These are phyloP conservation scores for Antigone vipio DNA, from an alignment of 2,113 vertebrate species.

Conservation along the genomic window DNA sequence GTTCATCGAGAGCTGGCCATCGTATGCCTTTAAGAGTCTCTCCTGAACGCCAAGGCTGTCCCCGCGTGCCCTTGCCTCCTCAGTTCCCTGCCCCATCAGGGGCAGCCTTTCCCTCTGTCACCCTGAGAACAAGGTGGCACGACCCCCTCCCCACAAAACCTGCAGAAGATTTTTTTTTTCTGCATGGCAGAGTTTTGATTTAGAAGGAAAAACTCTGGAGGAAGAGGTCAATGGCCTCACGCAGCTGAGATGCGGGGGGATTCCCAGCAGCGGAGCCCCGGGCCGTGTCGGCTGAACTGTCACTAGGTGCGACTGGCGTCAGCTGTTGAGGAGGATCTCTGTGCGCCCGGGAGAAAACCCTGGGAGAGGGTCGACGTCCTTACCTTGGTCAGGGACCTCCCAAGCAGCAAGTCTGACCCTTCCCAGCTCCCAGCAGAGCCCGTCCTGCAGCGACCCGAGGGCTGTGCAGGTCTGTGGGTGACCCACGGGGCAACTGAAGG, in stretches of 20 bases:
- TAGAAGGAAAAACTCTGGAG: not conserved
- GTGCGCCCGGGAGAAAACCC: not conserved
- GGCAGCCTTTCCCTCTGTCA: not conserved
- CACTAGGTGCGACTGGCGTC: not conserved
- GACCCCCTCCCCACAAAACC: not conserved
- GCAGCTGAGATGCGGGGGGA: not conserved
- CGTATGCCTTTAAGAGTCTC: not conserved
- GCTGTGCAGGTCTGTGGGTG: not conserved
- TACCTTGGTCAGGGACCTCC: not conserved
- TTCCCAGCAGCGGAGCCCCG: not conserved
- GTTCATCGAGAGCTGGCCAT: not conserved
- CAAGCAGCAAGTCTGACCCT: not conserved
- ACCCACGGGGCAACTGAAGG: not conserved
- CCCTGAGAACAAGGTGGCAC: not conserved
- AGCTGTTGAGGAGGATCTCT: not conserved
- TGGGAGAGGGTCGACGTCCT: not conserved
- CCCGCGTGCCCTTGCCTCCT: rapidly evolving
- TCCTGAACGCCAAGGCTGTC: not conserved
- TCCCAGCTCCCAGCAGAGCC: not conserved
- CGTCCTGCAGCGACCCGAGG: not conserved
- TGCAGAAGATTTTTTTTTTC: not conserved
- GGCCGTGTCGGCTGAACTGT: too few species aligned
- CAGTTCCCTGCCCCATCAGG: not conserved
- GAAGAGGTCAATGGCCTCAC: not conserved
- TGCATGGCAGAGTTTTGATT: too few species aligned